A percentile compares a stretch with the other conserved stretches of the same genome.
phyloP scores from a whole-genome alignment of 2,797 vertebrate genomes.

The Mormyrus hasselquistii region DNA sequence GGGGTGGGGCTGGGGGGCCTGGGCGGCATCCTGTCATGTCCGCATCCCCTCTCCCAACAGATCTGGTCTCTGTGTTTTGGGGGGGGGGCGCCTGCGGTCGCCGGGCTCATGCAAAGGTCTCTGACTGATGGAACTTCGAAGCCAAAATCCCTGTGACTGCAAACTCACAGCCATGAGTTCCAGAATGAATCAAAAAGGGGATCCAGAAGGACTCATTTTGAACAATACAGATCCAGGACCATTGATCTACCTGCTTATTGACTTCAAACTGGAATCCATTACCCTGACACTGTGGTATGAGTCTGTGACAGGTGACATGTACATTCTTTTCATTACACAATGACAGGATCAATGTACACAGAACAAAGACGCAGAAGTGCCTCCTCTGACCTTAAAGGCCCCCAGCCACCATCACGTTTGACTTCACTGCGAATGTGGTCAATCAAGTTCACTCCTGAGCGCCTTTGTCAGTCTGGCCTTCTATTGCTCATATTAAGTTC shows the following conservation, averaged over 20 bases:
- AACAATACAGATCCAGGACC: not conserved
- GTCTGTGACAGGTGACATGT: not conserved
- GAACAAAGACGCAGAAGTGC: not conserved
- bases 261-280: not conserved
- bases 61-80: not conserved
- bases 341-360: not conserved
- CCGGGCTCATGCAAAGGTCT: not conserved
- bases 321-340: not conserved
- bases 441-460: not conserved
- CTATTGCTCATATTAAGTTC: not conserved
- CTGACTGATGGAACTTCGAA: not conserved
- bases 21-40: slow-evolving; percentile 7
- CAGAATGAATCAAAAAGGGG: not conserved
- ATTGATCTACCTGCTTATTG: not conserved
- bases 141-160: not conserved
- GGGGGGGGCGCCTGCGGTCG: not conserved
- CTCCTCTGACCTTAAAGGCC: not conserved
- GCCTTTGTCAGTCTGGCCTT: not conserved
- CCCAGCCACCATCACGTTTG: not conserved
- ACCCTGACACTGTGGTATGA: not conserved
- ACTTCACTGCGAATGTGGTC: not conserved
- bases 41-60: not conserved
- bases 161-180: not conserved
- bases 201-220: not conserved
- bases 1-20: not conserved